These are phyloP conservation scores for Dorcus parallelipipedus DNA, from an alignment of 2,888 invertebrate genomes.

Conservation along the genomic window DNA sequence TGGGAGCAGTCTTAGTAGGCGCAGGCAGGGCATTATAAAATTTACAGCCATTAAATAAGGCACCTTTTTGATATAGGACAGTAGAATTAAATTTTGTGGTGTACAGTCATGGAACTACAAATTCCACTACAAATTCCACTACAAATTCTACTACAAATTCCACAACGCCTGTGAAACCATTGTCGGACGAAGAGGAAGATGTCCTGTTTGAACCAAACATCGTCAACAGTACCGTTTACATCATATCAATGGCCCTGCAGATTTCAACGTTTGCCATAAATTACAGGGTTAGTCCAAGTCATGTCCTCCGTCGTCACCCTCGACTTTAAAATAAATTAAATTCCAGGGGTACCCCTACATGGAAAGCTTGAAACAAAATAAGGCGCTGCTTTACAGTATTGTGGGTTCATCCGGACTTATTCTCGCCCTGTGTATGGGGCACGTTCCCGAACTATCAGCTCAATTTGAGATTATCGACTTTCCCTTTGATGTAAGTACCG, in stretches of 20 bases:
- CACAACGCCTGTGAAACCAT: constrained; percentile 18
- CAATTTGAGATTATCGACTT: constrained; percentile 96
- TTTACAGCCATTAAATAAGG: no score
- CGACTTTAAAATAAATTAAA: constrained; percentile 18
- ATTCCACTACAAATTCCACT: constrained; percentile 19
- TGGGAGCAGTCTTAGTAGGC: no score
- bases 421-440: constrained; percentile 77
- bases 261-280: constrained; percentile 98
- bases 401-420: constrained; percentile 78
- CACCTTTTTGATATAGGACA: no score
- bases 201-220: constrained; percentile 88
- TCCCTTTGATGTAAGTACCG: constrained; percentile 74
- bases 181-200: constrained; percentile 66
- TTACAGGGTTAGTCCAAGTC: constrained; percentile 73
- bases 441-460: constrained; percentile 78
- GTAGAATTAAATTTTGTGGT: background rate
- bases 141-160: constrained; percentile 20
- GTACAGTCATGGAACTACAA: constrained; percentile 19
- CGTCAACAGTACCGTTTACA: constrained; percentile 96
- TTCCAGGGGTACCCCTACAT: constrained; percentile 95
- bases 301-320: background rate
- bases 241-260: constrained; percentile 96
- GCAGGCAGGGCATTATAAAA: no score
- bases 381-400: constrained; percentile 87
- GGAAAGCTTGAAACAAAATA: constrained; percentile 93